Evolutionary conservation across 1,140 invertebrate genomes (phyloP).

Genomic region (Leptoteleia sp.): DNA sequence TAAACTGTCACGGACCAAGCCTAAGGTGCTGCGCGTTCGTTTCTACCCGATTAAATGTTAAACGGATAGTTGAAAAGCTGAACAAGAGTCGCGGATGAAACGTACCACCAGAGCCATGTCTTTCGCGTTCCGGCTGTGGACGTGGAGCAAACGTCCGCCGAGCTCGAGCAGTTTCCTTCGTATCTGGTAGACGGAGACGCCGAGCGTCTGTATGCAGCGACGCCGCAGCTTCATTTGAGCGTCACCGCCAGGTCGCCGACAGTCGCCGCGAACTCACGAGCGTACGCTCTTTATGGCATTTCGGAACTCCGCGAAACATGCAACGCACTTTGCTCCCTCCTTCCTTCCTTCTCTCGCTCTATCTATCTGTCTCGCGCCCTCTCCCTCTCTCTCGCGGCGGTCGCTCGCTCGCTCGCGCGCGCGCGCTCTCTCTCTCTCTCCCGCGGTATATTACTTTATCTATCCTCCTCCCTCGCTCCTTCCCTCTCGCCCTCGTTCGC

Average conservation of each 20-base stretch:
- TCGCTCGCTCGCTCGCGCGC: no score
- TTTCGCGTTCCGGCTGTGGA: constrained; percentile 75
- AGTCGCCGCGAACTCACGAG: constrained; percentile 73
- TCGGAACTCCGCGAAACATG: constrained; percentile 55
- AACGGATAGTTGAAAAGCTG: no score
- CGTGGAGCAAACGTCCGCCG: constrained; percentile 77
- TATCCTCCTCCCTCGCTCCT: no score
- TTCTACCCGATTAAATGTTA: no score
- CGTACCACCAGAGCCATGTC: constrained; percentile 79
- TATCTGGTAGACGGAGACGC: constrained; percentile 79
- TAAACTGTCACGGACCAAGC: no score
- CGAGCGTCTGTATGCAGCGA: constrained; percentile 80
- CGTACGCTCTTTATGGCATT: constrained; percentile 72
- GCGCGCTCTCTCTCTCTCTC: constrained; percentile 2
- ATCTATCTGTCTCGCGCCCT: constrained; percentile 6
- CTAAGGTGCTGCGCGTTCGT: no score
- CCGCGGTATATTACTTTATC: no score
- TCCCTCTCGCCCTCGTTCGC: no score
- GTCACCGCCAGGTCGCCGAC: constrained; percentile 75
- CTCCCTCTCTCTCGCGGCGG: constrained; percentile 6
- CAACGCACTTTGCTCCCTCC: constrained; percentile 44
- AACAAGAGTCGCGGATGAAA: constrained; percentile 19
- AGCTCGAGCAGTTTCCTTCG: constrained; percentile 78
- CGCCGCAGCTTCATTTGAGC: constrained; percentile 80
- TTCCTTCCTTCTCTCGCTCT: not conserved